Evolutionary conservation across 2,113 vertebrate species (phyloP), one percentile per base, ranked within the genome.

Genomic region (Chiloscyllium plagiosum): DNA sequence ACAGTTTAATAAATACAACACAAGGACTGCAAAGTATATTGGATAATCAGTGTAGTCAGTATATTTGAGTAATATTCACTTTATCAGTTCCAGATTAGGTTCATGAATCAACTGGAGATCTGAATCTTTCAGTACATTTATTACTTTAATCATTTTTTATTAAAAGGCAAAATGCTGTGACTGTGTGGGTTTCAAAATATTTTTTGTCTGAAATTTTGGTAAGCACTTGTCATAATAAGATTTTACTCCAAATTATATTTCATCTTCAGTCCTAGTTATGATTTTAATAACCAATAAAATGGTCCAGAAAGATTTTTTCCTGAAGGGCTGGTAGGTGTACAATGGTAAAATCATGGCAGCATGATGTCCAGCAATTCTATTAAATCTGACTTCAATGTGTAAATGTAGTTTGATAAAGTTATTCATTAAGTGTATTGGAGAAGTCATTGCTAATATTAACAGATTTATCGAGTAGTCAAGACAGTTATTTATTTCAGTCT

Each of bases 51-150:
- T 19, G 33, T 93, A 22, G 61, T 66, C 89, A 15, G 33, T 61
- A 90, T 20, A 68, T 93, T 93, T 47, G 17, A 66, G 89, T 20
- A 65, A 93, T 93, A 15, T 65, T 92, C 15, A 26, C 89, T 37
- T 68, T 93, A 33, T 37, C 89, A 68, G n/a, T 66, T 93, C 66
- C 33, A 68, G 61, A 37, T 66, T 37, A 93, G n/a, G 29, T 93
- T 66, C 89, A 20, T 93, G 66, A 93, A 93, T 93, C 33, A 93
- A 93, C 61, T 93, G 52, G 89, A 37, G 56, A 19, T 92, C 61
- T 56, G 20, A 66, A 66, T 93, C 61, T 37, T 22, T 66, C 37
- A 83, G 37, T 83, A 37, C 61, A 4, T 93, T 66, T 66, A 66
- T 66, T 93, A 66, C 20, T 93, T n/a, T 93, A 66, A 66, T 66